Evolutionary conservation across 1,140 invertebrate species (phyloP), one percentile per base, ranked within the genome.

Genomic region (Ostrea denselamellosa): DNA sequence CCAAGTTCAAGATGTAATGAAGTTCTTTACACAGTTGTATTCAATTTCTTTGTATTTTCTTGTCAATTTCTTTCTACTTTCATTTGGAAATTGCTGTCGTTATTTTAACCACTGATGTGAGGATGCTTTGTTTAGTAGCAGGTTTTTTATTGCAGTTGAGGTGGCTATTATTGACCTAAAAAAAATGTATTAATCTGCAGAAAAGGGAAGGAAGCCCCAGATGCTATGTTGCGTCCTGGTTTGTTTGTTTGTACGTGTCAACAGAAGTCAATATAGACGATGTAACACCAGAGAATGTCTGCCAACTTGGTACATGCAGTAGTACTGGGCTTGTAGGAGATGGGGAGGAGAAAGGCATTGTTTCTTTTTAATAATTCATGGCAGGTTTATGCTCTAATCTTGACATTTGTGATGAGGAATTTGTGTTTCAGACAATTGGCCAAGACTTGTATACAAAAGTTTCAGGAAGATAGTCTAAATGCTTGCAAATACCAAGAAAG

Each of bases 241-340:
- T 14, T 77, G 68, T 77, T 77, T 77, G 68, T 77, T 77, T 77
- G 68, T 28, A 28, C 10, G 68, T 77, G 68, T 28, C 68, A 77
- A 77, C 68, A 12, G 56, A 62, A 62, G 14, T 19, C 17, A n/a
- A n/a, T 17, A 19, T 5, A 62, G 56, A n/a, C 19, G 56, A 62
- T 62, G n/a, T 19, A n/a, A 19, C 17, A 62, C n/a, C 17, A 19
- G 56, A n/a, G 19, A 5, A 62, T 5, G 14, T 62, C 28, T 77
- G 68, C 56, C 56, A 62, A 62, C 34, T 44, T 44, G 1, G 34
- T 44, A 44, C 34, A 44, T 44, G 34, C 34, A 44, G 5, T 44
- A n/a, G 17, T 62, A 4, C 56, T 19, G 17, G 34, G 56, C n/a
- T 62, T n/a, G 56, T 62, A 62, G 56, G 19, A 14, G n/a, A n/a